Conservation (phyloP, 92 coral and sea anemone genomes). For the Epizoanthus stellaris region DNA sequence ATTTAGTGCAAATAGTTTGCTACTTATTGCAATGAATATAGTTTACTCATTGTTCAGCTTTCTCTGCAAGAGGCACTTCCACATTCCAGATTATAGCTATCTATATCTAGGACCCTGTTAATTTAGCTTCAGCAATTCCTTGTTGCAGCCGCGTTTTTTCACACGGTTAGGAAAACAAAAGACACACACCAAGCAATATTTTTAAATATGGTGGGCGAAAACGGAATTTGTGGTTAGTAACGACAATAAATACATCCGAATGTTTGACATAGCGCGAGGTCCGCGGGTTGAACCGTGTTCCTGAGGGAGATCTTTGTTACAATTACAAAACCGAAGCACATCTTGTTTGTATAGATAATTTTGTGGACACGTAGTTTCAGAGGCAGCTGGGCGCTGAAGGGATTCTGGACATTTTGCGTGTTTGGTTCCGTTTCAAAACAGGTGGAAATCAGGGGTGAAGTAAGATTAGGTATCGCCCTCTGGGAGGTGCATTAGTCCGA, state of each 20-base stretch:
- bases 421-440: not conserved
- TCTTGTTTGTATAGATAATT: not conserved
- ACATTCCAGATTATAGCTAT: too few relatives aligned
- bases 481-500: not conserved
- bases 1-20: too few relatives aligned
- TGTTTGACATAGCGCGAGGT: not conserved
- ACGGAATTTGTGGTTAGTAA: not conserved
- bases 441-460: slow-evolving; percentile 8
- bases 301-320: not conserved
- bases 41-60: too few relatives aligned
- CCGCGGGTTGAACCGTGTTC: not conserved
- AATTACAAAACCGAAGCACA: not conserved
- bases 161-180: not conserved
- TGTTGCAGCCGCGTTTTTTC: not conserved
- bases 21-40: too few relatives aligned
- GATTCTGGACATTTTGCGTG: slow-evolving; percentile 3
- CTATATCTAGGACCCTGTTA: too few relatives aligned
- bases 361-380: not conserved
- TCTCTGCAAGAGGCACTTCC: too few relatives aligned
- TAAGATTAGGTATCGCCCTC: slow-evolving; percentile 13
- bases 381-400: not conserved
- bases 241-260: too few relatives aligned
- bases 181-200: not conserved
- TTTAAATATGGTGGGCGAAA: not conserved
- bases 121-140: too few relatives aligned